A percentile compares a stretch with the other conserved stretches of the same genome.
These are phyloP conservation scores for Salvelinus namaycush DNA, from an alignment of 2,113 vertebrate species.

Conservation along the genomic window DNA sequence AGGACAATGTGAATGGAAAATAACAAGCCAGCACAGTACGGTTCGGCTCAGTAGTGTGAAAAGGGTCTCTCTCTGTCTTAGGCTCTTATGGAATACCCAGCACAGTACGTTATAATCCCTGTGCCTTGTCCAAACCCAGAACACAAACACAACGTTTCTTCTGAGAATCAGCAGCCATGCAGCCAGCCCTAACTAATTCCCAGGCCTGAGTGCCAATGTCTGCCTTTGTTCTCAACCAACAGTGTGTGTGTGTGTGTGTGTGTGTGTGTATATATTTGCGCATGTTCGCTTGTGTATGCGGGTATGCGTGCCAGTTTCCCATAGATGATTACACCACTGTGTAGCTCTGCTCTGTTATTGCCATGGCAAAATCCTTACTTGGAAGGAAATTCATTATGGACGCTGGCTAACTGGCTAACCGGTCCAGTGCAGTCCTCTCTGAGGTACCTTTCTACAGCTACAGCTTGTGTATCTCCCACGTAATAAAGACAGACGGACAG, in stretches of 20 bases:
- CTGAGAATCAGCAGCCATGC: slow-evolving; percentile 37
- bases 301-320: slow-evolving; percentile 39
- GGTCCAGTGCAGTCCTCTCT: slow-evolving; percentile 14
- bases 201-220: slow-evolving; percentile 32
- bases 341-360: slow-evolving; percentile 30
- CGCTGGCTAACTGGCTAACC: slow-evolving; percentile 21
- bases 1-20: too few species aligned
- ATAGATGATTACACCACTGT: slow-evolving; percentile 42
- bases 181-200: slow-evolving; percentile 39
- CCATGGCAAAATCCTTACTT: slow-evolving; percentile 27
- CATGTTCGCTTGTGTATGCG: slow-evolving; percentile 9
- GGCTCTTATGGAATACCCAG: slow-evolving; percentile 17
- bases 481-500: slow-evolving; percentile 16
- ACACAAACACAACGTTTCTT: slow-evolving; percentile 34
- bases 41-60: too few species aligned
- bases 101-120: slow-evolving; percentile 13
- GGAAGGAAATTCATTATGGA: slow-evolving; percentile 52
- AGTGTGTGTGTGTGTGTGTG: slow-evolving; percentile 21
- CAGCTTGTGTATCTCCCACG: slow-evolving; percentile 38
- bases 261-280: slow-evolving; percentile 13
- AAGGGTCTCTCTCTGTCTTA: neutral
- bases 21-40: too few species aligned
- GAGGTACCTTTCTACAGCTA: slow-evolving; percentile 31
- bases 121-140: slow-evolving; percentile 12
- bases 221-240: slow-evolving; percentile 30